Evolutionary conservation across 2,888 invertebrate genomes (phyloP).

Genomic region (Acrobasis consociella): DNA sequence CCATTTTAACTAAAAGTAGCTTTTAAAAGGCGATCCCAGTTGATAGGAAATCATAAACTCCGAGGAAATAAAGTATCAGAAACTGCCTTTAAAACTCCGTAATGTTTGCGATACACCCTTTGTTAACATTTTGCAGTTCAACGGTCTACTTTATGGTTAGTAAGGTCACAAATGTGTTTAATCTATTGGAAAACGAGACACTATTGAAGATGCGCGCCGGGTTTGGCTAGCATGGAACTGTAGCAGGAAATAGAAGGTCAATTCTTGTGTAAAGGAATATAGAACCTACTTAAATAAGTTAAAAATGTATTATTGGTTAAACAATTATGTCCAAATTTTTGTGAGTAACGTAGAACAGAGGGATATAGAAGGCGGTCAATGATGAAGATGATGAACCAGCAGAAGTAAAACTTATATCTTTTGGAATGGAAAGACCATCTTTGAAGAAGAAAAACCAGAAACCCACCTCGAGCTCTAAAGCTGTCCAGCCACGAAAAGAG

Average conservation of each 20-base stretch:
- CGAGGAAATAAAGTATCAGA: not conserved
- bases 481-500: too few relatives aligned
- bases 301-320: too few relatives aligned
- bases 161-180: constrained; percentile 20
- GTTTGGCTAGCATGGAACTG: constrained; percentile 2
- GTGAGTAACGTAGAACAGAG: too few relatives aligned
- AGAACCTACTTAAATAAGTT: too few relatives aligned
- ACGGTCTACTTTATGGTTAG: constrained; percentile 20
- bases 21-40: not conserved
- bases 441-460: too few relatives aligned
- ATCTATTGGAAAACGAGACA: constrained; percentile 24
- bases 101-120: constrained; percentile 2
- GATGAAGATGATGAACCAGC: too few relatives aligned
- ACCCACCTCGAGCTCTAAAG: too few relatives aligned
- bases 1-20: not conserved
- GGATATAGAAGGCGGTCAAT: too few relatives aligned
- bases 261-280: too few relatives aligned
- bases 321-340: too few relatives aligned
- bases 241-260: not conserved
- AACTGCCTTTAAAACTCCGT: constrained; percentile 2
- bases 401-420: too few relatives aligned
- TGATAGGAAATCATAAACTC: constrained; percentile 2
- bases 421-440: too few relatives aligned
- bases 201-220: constrained; percentile 14
- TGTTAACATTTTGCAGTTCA: constrained; percentile 22